Evolutionary conservation across 2,797 vertebrate genomes (phyloP).

Genomic region (Sarcoramphus papa): DNA sequence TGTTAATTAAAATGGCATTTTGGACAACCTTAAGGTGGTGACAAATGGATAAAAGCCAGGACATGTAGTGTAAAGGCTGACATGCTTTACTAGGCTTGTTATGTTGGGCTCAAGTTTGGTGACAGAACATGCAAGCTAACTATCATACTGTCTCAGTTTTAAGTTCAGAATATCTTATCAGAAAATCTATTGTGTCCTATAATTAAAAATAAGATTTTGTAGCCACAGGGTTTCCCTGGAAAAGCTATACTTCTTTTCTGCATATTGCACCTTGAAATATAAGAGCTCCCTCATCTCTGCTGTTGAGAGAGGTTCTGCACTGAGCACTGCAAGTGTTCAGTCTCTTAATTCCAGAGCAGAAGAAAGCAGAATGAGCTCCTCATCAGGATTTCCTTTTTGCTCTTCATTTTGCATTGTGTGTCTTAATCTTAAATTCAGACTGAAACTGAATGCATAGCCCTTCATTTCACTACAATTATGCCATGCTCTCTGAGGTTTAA

Average conservation of each 20-base stretch:
- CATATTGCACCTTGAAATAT: not conserved
- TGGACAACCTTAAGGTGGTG: not conserved
- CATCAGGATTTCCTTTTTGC: not conserved
- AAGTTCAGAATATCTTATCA: not conserved
- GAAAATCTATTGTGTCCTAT: not conserved
- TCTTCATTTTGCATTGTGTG: not conserved
- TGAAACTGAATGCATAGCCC: not conserved
- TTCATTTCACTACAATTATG: not conserved
- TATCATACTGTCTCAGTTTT: not conserved
- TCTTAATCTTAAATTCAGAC: not conserved
- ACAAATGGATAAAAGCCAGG: not conserved
- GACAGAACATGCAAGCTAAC: not conserved
- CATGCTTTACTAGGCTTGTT: not conserved
- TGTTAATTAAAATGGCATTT: conserved; percentile 44
- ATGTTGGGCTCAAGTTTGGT: not conserved
- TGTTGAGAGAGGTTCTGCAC: not conserved
- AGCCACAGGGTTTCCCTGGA: not conserved
- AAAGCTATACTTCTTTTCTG: not conserved
- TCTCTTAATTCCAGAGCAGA: not conserved
- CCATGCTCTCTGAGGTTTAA: not conserved
- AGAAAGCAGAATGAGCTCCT: not conserved
- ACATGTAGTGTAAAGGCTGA: not conserved
- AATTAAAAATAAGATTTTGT: not conserved
- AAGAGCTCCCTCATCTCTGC: not conserved
- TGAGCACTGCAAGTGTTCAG: not conserved